phyloP scores from a whole-genome alignment of 37 sponge, comb jelly and placozoan species.

The Halichondria panicea region DNA sequence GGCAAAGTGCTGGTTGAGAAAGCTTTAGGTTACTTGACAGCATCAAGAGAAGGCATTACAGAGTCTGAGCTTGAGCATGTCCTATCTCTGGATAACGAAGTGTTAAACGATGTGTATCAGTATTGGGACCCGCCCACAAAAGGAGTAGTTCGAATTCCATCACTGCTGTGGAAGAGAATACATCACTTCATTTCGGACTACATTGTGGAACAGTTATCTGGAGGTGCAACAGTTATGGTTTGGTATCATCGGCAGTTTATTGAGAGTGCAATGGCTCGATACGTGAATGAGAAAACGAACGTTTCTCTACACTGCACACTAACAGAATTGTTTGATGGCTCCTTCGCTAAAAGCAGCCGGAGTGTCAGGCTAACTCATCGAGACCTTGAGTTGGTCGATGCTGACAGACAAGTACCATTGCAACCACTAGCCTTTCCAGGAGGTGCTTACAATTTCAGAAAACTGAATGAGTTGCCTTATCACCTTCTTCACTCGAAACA shows the following conservation, averaged over 20 bases:
- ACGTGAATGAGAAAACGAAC: neutral
- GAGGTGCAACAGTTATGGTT: conserved; percentile 30
- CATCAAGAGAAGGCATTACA: conserved; percentile 46
- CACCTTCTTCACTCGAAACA: conserved; percentile 25
- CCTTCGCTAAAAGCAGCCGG: conserved; percentile 9
- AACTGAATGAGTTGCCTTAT: conserved; percentile 59
- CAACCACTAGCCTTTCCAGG: conserved; percentile 48
- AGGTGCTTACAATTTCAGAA: conserved; percentile 46
- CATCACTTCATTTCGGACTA: conserved; percentile 34
- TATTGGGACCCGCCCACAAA: conserved; percentile 68
- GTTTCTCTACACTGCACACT: conserved; percentile 10
- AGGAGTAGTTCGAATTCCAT: conserved; percentile 48
- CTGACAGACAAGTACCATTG: conserved; percentile 36
- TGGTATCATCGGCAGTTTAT: conserved; percentile 81
- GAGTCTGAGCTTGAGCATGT: conserved; percentile 75
- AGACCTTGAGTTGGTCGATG: conserved; percentile 3
- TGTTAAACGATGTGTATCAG: conserved; percentile 68
- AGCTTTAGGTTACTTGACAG: conserved; percentile 66
- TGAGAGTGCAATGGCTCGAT: conserved; percentile 50
- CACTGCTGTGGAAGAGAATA: conserved; percentile 61
- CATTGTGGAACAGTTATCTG: conserved; percentile 47
- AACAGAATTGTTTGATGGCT: conserved; percentile 53
- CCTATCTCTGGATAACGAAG: conserved; percentile 66
- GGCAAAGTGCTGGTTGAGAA: conserved; percentile 40
- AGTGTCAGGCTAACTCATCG: conserved; percentile 22